Base-by-base conservation (phyloP, 2,888 invertebrate species). In the Cecidostiba fungosa region DNA sequence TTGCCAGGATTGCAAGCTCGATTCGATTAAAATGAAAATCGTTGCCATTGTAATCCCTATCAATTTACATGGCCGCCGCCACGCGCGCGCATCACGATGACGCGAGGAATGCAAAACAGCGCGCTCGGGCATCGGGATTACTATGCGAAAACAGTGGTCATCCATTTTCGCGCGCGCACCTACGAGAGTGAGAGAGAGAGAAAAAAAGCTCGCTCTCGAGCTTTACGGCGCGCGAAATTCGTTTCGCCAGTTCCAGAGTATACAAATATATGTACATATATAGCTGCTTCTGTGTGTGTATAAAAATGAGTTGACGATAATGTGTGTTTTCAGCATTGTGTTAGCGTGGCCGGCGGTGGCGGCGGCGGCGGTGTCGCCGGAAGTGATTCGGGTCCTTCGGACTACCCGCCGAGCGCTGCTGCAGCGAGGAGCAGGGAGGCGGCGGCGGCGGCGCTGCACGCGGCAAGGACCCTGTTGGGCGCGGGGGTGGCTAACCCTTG, bases 401-500 rank as follows among this genome's bases (percentile, higher is more conserved):
- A 93, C 91, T 92, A 92, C 89, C 92, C 91, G 91, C 92, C 93
- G 89, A 92, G 92, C 92, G 92, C 92, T 88, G 87, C 86, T 91
- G 93, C 93, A 91, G 94, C 94, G 94, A 90, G 92, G 88, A 93
- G 91, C 89, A 90, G 93, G 90, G 93, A 93, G 89, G 93, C 92
- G 91, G 95, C 95, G 94, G 95, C 94, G 93, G 93, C 93, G 92
- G 93, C 93, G 92, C 92, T 93, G 92, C 93, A 93, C 93, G 93
- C 93, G 89, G 93, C 93, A 91, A 93, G 95, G 92, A 94, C 95
- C 93, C 94, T 94, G 93, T 94, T 93, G 92, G 92, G 93, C 92
- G 94, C 94, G 94, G 94, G 95, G 95, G 95, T 95, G 92, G 95
- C 95, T 92, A 95, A 95, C 94, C 94, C 95, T 94, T 95, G 95